Conservation (phyloP, 2,797 vertebrate genomes). For the Chanos chanos region DNA sequence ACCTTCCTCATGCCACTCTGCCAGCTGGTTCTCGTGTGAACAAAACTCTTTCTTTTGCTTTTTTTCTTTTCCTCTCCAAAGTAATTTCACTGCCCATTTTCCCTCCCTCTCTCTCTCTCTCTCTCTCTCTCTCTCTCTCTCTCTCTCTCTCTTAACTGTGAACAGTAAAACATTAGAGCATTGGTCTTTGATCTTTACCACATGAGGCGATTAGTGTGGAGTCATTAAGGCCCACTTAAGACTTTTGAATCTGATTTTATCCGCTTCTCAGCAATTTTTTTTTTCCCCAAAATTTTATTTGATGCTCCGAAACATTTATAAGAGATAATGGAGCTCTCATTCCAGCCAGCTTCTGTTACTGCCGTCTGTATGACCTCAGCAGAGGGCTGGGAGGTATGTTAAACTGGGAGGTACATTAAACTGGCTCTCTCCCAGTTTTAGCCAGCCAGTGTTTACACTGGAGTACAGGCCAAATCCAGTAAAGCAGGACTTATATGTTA, state of each 20-base stretch:
- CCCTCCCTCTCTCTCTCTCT: conserved; percentile 1
- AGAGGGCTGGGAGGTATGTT: conserved; percentile 4
- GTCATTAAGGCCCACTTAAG: conserved; percentile 22
- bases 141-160: conserved; percentile 50
- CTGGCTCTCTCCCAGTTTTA: neutral
- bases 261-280: conserved; percentile 23
- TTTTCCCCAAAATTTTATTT: conserved; percentile 23
- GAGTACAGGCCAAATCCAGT: neutral
- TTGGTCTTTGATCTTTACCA: conserved; percentile 49
- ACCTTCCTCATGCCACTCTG: no score
- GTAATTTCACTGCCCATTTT: conserved; percentile 30
- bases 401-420: no score
- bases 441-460: neutral
- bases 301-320: conserved; percentile 22
- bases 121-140: conserved; percentile 3
- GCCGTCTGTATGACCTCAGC: conserved; percentile 3
- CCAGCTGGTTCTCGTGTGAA: conserved; percentile 53
- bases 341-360: neutral
- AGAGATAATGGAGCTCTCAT: conserved; percentile 25
- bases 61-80: conserved; percentile 14
- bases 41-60: no score
- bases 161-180: conserved; percentile 26
- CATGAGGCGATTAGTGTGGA: conserved; percentile 39
- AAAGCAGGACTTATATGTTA: conserved; percentile 20
- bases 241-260: no score